Conservation (phyloP, 2,888 invertebrate species). For the Heliconius ethilla region DNA sequence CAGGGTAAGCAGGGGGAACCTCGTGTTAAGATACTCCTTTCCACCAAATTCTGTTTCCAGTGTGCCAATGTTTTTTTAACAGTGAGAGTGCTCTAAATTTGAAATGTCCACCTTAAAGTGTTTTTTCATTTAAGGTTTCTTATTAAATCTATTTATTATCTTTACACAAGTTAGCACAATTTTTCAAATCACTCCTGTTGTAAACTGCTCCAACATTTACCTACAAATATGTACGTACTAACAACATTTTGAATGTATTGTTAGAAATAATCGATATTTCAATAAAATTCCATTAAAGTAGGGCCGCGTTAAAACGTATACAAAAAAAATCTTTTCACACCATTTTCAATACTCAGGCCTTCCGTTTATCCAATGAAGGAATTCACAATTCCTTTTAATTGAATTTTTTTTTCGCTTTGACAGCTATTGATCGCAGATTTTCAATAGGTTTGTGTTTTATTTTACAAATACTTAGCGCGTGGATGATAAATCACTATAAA, state of each 20-base stretch:
- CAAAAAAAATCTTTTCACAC: conserved; percentile 68
- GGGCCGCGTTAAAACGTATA: conserved; percentile 61
- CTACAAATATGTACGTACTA: too few relatives aligned
- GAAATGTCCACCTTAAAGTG: too few relatives aligned
- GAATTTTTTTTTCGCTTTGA: conserved; percentile 73
- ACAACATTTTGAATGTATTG: conserved; percentile 31
- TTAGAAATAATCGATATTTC: conserved; percentile 40
- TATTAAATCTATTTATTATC: too few relatives aligned
- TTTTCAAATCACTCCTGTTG: too few relatives aligned
- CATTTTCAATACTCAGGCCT: conserved; percentile 72
- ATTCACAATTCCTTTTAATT: conserved; percentile 70
- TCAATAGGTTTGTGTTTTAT: conserved; percentile 73
- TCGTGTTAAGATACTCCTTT: too few relatives aligned
- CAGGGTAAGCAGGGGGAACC: too few relatives aligned
- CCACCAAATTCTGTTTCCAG: too few relatives aligned
- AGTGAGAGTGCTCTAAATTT: neutral
- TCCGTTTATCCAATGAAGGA: conserved; percentile 72
- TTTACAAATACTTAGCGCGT: conserved; percentile 66
- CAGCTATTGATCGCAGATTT: conserved; percentile 74
- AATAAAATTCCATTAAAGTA: conserved; percentile 59
- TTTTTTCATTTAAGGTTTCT: too few relatives aligned
- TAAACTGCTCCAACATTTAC: too few relatives aligned
- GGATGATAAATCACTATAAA: conserved; percentile 72
- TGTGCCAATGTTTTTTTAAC: neutral
- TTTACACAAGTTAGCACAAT: too few relatives aligned